Conservation (phyloP, 2,797 vertebrate species). For the Notoglanidium macrostoma region DNA sequence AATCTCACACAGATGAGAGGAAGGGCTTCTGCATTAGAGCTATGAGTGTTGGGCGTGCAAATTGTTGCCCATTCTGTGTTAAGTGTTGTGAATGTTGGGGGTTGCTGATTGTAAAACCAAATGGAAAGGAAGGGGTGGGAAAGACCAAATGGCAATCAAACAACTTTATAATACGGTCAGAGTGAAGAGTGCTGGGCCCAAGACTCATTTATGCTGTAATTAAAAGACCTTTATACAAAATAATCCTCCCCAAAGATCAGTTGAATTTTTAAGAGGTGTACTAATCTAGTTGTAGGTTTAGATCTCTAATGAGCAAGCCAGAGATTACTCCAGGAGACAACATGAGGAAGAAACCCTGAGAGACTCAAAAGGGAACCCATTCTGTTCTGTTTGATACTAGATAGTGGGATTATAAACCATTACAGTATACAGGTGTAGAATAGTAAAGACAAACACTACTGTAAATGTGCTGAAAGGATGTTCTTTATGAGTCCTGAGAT, state of each 20-base stretch:
- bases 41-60: not conserved
- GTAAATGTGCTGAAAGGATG: not conserved
- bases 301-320: not conserved
- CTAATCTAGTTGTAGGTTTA: not conserved
- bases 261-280: not conserved
- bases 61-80: not conserved
- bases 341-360: not conserved
- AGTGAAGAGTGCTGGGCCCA: not conserved
- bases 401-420: not conserved
- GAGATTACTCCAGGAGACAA: not conserved
- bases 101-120: constrained; percentile 33
- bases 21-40: not conserved
- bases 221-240: not conserved
- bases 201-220: not conserved
- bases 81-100: not conserved
- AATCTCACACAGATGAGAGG: not conserved
- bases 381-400: not conserved
- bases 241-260: not conserved
- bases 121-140: not conserved
- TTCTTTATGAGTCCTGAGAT: not conserved
- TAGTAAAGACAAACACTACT: not conserved
- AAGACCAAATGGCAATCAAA: not conserved
- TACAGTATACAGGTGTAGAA: not conserved
- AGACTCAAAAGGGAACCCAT: not conserved
- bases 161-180: not conserved